Evolutionary conservation across 1,140 invertebrate species (phyloP).

Genomic region (Nephila pilipes): DNA sequence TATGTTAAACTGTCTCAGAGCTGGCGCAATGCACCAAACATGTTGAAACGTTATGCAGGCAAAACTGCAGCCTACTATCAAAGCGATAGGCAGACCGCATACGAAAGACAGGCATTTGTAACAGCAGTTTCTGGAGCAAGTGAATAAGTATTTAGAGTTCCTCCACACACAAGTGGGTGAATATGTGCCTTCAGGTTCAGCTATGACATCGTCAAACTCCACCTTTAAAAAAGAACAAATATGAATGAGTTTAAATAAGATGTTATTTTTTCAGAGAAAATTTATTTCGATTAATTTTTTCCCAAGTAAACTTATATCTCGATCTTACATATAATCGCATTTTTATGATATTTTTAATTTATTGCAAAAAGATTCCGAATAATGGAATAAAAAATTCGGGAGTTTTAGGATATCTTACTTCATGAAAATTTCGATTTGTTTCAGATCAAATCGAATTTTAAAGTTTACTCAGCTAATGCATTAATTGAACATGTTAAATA

Average conservation of each 20-base stretch:
- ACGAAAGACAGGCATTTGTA: constrained; percentile 87
- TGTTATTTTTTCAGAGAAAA: no score
- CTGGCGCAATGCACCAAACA: constrained; percentile 87
- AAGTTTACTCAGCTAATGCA: no score
- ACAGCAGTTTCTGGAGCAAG: constrained; percentile 86
- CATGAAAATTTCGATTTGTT: no score
- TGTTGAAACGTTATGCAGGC: constrained; percentile 89
- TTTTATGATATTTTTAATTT: no score
- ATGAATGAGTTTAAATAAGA: not conserved
- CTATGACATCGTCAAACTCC: constrained; percentile 89
- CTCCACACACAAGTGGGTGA: constrained; percentile 89
- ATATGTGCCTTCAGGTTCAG: constrained; percentile 88
- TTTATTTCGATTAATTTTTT: no score
- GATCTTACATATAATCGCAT: no score
- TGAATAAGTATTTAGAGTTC: constrained; percentile 87
- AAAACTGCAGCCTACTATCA: constrained; percentile 87
- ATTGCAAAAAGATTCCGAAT: no score
- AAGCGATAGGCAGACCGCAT: constrained; percentile 86
- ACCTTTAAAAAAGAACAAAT: constrained; percentile 82
- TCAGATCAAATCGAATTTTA: no score
- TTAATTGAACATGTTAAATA: no score
- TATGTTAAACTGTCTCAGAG: constrained; percentile 84
- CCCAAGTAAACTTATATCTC: no score
- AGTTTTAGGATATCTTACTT: no score
- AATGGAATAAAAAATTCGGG: no score